These are phyloP conservation scores for Drosophila parthenogenetica DNA, from an alignment of 2,888 invertebrate species.

Conservation along the genomic window DNA sequence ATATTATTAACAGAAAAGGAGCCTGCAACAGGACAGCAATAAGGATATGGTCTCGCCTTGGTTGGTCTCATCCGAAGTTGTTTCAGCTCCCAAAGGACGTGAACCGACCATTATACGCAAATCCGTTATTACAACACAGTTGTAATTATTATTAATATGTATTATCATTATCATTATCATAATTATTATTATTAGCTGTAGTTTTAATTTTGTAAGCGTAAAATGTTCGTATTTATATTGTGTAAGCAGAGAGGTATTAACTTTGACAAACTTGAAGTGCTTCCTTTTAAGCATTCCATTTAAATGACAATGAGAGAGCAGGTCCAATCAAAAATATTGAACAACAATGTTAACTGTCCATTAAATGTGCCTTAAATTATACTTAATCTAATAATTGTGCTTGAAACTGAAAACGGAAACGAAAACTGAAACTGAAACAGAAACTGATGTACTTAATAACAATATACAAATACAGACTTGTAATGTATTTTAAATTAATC, in stretches of 20 bases:
- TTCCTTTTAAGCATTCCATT: constrained; percentile 70
- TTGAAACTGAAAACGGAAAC: constrained; percentile 13
- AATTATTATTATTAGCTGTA: constrained; percentile 37
- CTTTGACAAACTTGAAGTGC: constrained; percentile 69
- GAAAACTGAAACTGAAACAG: constrained; percentile 7
- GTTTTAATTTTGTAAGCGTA: constrained; percentile 56
- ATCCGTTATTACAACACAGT: constrained; percentile 94
- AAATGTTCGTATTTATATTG: constrained; percentile 71
- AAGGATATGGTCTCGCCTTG: constrained; percentile 91
- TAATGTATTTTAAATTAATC: constrained; percentile 44
- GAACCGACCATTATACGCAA: constrained; percentile 91
- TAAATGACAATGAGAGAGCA: constrained; percentile 73
- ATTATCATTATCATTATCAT: constrained; percentile 57
- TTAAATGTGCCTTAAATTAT: constrained; percentile 77
- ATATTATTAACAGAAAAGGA: constrained; percentile 81
- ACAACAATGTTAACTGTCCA: constrained; percentile 67
- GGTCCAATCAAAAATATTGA: constrained; percentile 70
- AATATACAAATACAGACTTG: constrained; percentile 47
- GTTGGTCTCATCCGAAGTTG: constrained; percentile 91
- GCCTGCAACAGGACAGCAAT: constrained; percentile 76
- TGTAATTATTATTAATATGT: constrained; percentile 85
- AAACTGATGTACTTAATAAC: constrained; percentile 41
- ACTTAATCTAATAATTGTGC: constrained; percentile 50
- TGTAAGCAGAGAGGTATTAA: constrained; percentile 42
- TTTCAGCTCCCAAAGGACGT: constrained; percentile 88